These are phyloP conservation scores for Anhinga rufa DNA, from an alignment of 2,113 vertebrate species.

Conservation along the genomic window DNA sequence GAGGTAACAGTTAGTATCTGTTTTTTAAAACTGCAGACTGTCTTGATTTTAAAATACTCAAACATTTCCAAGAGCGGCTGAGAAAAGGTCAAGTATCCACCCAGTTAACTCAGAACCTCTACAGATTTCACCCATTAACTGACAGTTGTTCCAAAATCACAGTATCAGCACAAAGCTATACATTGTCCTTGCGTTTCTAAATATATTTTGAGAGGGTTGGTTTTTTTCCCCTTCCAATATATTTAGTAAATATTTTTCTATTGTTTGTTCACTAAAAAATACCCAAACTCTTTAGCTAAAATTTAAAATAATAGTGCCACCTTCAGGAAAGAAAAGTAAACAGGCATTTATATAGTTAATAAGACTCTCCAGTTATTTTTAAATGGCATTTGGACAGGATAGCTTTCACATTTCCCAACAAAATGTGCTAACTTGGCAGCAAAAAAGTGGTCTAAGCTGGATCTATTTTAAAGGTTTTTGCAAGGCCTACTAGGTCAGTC, in stretches of 20 bases:
- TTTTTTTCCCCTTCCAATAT: not conserved
- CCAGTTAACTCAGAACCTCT: not conserved
- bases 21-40: not conserved
- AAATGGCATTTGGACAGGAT: not conserved
- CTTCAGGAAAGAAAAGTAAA: constrained; percentile 28
- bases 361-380: not conserved
- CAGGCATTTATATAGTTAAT: not conserved
- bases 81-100: not conserved
- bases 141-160: not conserved
- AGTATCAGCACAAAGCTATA: not conserved
- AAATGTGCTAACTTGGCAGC: not conserved
- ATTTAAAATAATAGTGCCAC: constrained; percentile 49
- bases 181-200: not conserved
- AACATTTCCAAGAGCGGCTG: not conserved
- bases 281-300: not conserved
- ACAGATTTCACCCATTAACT: not conserved
- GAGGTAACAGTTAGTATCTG: not conserved
- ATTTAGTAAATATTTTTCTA: not conserved
- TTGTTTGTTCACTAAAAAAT: not conserved
- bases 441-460: not conserved
- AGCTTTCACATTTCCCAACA: not conserved
- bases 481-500: not conserved
- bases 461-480: not conserved
- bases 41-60: not conserved
- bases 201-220: not conserved